Conservation (phyloP, 2,113 vertebrate species). For the Setophaga kirtlandii region DNA sequence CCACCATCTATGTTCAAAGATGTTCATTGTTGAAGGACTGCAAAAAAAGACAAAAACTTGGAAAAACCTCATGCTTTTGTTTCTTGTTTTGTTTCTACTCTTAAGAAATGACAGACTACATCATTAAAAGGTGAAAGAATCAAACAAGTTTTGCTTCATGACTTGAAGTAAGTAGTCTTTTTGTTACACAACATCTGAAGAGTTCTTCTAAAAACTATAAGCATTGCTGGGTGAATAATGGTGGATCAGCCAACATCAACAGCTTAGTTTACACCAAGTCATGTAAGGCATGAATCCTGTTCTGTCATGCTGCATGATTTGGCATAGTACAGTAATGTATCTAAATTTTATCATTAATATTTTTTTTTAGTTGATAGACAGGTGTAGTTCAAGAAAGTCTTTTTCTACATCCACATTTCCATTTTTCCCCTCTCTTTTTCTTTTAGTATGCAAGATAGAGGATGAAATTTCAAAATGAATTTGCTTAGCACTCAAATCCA, state of each 20-base stretch:
- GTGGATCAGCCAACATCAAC: neutral
- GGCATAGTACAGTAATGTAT: neutral
- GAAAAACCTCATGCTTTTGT: neutral
- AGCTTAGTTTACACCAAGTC: neutral
- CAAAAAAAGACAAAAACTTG: neutral
- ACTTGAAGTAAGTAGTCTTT: neutral
- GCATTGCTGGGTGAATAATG: neutral
- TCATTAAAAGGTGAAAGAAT: neutral
- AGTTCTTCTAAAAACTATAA: neutral
- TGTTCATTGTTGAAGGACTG: neutral
- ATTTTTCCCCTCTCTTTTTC: neutral
- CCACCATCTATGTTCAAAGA: neutral
- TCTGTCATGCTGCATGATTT: neutral
- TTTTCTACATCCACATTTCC: accelerated
- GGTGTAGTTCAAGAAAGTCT: neutral
- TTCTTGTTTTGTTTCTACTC: neutral
- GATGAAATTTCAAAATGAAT: neutral
- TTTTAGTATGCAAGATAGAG: neutral
- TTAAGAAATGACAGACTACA: neutral
- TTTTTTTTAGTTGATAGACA: neutral
- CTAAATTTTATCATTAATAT: neutral
- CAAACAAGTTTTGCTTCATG: neutral
- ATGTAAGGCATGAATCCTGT: neutral
- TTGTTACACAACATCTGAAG: neutral
- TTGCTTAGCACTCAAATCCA: neutral